Conservation (phyloP, 1,140 invertebrate genomes). For the Archivesica marissinica region DNA sequence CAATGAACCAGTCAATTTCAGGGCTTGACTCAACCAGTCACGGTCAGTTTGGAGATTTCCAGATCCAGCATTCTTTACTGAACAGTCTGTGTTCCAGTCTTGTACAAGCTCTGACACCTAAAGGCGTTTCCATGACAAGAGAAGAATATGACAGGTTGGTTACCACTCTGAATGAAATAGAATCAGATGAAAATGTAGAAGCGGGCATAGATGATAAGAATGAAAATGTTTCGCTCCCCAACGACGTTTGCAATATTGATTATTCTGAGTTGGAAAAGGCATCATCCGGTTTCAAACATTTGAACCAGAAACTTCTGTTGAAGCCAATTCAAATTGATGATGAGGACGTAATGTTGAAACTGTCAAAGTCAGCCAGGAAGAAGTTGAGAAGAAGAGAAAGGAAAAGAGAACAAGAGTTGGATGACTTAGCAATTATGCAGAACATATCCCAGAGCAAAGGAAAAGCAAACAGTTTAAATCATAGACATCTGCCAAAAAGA, state of each 20-base stretch:
- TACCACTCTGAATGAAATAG: slow-evolving; percentile 23
- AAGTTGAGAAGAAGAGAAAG: slow-evolving; percentile 47
- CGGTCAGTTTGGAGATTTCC: slow-evolving; percentile 54
- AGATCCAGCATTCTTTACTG: slow-evolving; percentile 49
- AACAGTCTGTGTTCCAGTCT: slow-evolving; percentile 54
- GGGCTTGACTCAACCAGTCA: slow-evolving; percentile 12
- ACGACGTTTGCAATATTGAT: slow-evolving; percentile 30
- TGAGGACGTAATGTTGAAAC: slow-evolving; percentile 14
- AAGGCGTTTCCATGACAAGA: slow-evolving; percentile 47
- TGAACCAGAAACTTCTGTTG: background rate
- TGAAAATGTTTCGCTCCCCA: background rate
- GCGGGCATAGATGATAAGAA: background rate
- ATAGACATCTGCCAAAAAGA: background rate
- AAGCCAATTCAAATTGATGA: slow-evolving; percentile 40
- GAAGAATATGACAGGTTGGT: slow-evolving; percentile 43
- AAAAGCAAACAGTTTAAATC: background rate
- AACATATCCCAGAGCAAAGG: slow-evolving; percentile 10
- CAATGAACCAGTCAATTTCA: slow-evolving; percentile 1
- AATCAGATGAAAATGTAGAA: background rate
- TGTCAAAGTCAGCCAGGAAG: slow-evolving; percentile 46
- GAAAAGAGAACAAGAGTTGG: slow-evolving; percentile 16
- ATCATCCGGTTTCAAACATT: slow-evolving; percentile 28
- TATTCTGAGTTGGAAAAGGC: slow-evolving; percentile 50
- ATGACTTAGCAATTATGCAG: background rate
- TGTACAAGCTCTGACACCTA: slow-evolving; percentile 55